phyloP scores from a whole-genome alignment of 2,797 vertebrate species.

The Hypotaenidia okinawae region DNA sequence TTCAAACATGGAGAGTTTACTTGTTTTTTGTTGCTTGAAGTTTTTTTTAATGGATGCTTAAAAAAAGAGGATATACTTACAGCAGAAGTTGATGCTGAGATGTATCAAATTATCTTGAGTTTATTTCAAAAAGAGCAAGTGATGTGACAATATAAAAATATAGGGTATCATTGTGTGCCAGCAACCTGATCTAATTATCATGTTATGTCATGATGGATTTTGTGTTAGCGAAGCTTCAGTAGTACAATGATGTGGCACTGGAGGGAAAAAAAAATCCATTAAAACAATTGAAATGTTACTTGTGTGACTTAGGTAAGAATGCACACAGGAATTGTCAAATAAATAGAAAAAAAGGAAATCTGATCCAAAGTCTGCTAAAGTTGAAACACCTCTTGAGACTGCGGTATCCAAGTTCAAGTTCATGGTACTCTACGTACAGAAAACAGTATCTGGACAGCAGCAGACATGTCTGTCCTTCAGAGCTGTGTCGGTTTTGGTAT shows the following conservation, averaged over 20 bases:
- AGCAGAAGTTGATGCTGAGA: neutral
- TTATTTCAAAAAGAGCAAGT: neutral
- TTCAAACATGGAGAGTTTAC: neutral
- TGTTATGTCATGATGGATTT: slow-evolving; percentile 2
- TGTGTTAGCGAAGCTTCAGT: slow-evolving; percentile 22
- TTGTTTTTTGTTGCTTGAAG: neutral
- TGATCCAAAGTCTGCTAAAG: too few relatives aligned
- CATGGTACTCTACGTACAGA: neutral
- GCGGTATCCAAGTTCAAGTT: neutral
- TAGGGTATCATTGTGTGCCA: neutral
- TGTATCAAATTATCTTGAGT: neutral
- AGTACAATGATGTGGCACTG: neutral
- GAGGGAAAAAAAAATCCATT: neutral
- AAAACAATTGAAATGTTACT: neutral
- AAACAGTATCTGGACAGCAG: neutral
- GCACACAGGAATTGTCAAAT: neutral
- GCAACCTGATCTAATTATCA: neutral
- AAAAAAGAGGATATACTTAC: neutral
- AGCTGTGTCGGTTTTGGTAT: neutral
- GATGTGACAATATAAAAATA: neutral
- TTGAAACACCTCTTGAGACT: neutral
- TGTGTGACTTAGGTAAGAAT: neutral
- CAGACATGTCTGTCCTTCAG: neutral
- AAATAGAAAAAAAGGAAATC: neutral
- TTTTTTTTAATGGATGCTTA: neutral